Conservation (phyloP, 2,797 vertebrate genomes). For the Hypotaenidia philippensis region DNA sequence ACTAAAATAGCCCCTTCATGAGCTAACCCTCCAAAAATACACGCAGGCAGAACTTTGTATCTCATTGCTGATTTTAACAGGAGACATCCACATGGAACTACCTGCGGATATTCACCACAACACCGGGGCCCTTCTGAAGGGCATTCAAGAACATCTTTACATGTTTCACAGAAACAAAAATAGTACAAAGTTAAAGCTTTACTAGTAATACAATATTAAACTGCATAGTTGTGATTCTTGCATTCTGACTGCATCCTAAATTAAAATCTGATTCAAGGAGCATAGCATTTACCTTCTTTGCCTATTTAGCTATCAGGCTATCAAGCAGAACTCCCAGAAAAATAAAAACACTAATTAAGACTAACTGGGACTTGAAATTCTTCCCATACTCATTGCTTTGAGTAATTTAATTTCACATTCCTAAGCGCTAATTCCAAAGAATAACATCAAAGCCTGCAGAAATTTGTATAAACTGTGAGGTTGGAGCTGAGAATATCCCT, state of each 20-base stretch:
- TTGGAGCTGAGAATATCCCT: slow-evolving; percentile 11
- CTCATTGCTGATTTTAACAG: not conserved
- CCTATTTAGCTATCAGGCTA: not conserved
- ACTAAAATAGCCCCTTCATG: not conserved
- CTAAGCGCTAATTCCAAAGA: not conserved
- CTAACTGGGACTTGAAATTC: slow-evolving; percentile 16
- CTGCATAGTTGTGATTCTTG: not conserved
- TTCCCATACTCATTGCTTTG: not conserved
- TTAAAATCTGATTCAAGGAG: not conserved
- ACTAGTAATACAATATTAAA: not conserved
- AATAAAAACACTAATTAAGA: slow-evolving; percentile 24
- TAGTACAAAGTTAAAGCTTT: slow-evolving; percentile 34
- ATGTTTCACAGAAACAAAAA: not conserved
- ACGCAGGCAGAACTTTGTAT: not conserved
- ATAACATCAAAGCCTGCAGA: not conserved
- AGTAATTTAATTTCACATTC: slow-evolving; percentile 16
- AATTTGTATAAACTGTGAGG: not conserved
- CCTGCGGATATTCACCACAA: not conserved
- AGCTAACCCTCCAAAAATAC: not conserved
- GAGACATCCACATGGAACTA: not conserved
- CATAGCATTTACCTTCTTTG: not conserved
- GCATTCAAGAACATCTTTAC: not conserved
- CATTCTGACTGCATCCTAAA: not conserved
- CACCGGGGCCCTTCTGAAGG: not conserved
- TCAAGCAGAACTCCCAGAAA: not conserved